Base-by-base conservation (phyloP, 1,140 invertebrate genomes). In the Bilobella aurantiaca region DNA sequence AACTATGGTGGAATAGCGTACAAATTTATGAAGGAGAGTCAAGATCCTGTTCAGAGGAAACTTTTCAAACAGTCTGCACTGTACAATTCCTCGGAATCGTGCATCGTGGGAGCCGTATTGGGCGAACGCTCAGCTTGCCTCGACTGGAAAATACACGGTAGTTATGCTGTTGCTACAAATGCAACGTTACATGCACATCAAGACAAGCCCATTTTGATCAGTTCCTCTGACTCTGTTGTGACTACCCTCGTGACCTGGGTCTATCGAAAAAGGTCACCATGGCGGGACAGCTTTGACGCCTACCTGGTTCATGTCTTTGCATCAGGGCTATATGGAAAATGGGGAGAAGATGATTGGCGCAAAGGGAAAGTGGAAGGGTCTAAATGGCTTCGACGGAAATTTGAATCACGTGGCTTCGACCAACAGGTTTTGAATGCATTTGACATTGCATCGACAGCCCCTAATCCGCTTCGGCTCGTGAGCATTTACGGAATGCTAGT, bases 1-100 rank as follows among this genome's bases (percentile, higher is more conserved):
- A 14, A 57, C 14, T 63, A 63, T 32, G 62, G 62, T 12, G 62
- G 62, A 12, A 30, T 63, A 2, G 62, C 62, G 3, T 63, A 63
- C 27, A 3, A 28, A 34, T 63, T 16, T 23, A 30, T 29, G 12
- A 14, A 21, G 23, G n/a, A 49, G 12, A 57, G 42, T 16, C 14
- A 58, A 3, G 46, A 29, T 12, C 8, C 62, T 3, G 46, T 63
- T 2, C 62, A 63, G 12, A 49, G 30, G 47, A 5, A 21, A 5
- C 3, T 63, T 2, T 25, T 53, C 3, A 21, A 28, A 8, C 37
- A 37, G 29, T 5, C 28, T 3, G 3, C 3, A 2, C 25, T 63
- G 2, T 34, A 31, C 14, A 53, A 63, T 18, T 30, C 46, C n/a
- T 58, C 62, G 5, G 3, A 29, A 12, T 37, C 8, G 12, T 63